These are phyloP conservation scores for Halyomorpha halys DNA, from an alignment of 1,140 invertebrate genomes.

Conservation along the genomic window DNA sequence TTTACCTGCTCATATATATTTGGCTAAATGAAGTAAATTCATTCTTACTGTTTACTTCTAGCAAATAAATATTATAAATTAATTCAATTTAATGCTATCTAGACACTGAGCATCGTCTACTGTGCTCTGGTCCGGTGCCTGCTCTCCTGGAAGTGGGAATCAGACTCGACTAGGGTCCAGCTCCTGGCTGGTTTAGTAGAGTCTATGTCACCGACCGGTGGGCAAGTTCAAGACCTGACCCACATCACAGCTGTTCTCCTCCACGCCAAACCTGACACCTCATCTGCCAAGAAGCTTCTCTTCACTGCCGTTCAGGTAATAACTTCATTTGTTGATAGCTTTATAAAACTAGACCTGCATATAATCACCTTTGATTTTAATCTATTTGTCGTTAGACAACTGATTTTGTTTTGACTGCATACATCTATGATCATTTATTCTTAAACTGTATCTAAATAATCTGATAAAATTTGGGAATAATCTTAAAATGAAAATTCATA, in stretches of 20 bases:
- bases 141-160: constrained; percentile 42
- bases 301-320: constrained; percentile 36
- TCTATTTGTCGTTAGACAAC: too few relatives aligned
- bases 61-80: too few relatives aligned
- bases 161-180: constrained; percentile 39
- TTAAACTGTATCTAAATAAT: too few relatives aligned
- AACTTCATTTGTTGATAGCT: constrained; percentile 6
- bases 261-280: constrained; percentile 34
- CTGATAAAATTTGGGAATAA: too few relatives aligned
- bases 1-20: too few relatives aligned
- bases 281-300: constrained; percentile 46
- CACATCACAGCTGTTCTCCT: constrained; percentile 38
- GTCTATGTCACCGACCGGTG: constrained; percentile 31
- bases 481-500: too few relatives aligned
- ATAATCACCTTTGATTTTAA: too few relatives aligned
- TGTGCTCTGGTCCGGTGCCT: constrained; percentile 46
- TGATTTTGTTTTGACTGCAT: too few relatives aligned
- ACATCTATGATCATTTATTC: too few relatives aligned
- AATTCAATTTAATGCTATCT: constrained; percentile 21
- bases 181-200: constrained; percentile 34
- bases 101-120: constrained; percentile 43
- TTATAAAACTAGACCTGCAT: too few relatives aligned
- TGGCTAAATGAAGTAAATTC: too few relatives aligned
- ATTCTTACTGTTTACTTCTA: too few relatives aligned
- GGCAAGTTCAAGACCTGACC: constrained; percentile 34